These are phyloP conservation scores for Caenorhabditis virilis DNA, from an alignment of 2,888 invertebrate species.

Conservation along the genomic window DNA sequence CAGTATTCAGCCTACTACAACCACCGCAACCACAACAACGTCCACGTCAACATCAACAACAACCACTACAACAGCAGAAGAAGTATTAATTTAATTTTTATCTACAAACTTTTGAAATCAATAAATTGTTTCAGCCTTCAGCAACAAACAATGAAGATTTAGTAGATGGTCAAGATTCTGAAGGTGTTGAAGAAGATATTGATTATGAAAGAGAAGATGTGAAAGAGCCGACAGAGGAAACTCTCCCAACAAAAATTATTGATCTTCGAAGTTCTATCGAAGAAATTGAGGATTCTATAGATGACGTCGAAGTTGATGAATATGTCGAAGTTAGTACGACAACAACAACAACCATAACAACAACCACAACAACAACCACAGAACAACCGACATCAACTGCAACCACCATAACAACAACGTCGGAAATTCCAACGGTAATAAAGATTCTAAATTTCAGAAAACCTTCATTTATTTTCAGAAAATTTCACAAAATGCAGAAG, in stretches of 20 bases:
- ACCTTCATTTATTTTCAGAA: no score
- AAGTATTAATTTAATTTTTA: not conserved
- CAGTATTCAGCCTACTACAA: not conserved
- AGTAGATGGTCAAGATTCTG: no score
- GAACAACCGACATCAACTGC: not conserved
- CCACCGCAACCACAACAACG: not conserved
- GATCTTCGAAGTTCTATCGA: no score
- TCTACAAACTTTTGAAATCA: no score
- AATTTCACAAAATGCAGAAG: not conserved
- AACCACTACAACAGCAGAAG: slow-evolving; percentile 1
- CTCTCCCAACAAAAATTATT: no score
- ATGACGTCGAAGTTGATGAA: slow-evolving; percentile 8
- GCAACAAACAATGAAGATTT: no score
- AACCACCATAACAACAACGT: not conserved
- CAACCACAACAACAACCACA: not conserved
- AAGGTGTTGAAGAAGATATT: no score
- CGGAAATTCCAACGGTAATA: not conserved
- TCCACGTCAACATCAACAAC: not conserved
- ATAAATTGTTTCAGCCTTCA: no score
- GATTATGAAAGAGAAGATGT: no score
- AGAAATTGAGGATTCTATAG: no score
- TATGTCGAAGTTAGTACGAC: slow-evolving; percentile 5
- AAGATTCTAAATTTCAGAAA: not conserved
- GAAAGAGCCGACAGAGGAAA: no score
- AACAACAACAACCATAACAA: not conserved